phyloP scores from a whole-genome alignment of 2,113 vertebrate species.

The Solenodon paradoxus region DNA sequence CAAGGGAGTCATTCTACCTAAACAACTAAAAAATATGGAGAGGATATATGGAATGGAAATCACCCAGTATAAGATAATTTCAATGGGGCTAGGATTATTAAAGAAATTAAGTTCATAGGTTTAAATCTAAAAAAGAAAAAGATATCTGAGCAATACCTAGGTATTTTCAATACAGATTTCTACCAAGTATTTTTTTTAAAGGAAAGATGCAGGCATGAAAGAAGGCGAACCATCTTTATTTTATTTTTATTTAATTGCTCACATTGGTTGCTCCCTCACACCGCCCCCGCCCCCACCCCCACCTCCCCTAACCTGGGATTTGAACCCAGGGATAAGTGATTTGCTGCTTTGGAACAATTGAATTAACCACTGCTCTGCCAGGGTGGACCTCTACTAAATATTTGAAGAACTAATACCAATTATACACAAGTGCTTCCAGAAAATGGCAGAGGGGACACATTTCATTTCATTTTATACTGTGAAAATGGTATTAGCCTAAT shows the following conservation, averaged over 20 bases:
- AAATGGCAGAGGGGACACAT: not conserved
- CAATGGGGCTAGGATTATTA: not conserved
- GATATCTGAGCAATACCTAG: not conserved
- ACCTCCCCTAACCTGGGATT: too few species aligned
- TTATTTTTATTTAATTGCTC: too few species aligned
- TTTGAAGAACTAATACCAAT: not conserved
- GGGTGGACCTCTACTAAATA: not conserved
- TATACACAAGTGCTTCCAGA: not conserved
- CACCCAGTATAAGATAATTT: not conserved
- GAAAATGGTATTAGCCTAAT: not conserved
- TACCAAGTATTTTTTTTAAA: too few species aligned
- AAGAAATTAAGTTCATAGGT: not conserved
- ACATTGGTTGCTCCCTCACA: too few species aligned
- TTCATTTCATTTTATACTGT: not conserved
- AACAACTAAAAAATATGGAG: not conserved
- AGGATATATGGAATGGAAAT: not conserved
- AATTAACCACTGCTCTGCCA: too few species aligned
- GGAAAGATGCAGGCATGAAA: too few species aligned
- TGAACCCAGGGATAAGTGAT: too few species aligned
- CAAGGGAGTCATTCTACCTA: not conserved
- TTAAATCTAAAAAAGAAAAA: not conserved
- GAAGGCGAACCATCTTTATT: too few species aligned
- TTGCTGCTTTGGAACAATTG: too few species aligned
- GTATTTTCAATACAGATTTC: not conserved
- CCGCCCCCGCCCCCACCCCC: too few species aligned